These are phyloP conservation scores for Ladona fulva DNA, from an alignment of 1,140 invertebrate genomes.

Conservation along the genomic window DNA sequence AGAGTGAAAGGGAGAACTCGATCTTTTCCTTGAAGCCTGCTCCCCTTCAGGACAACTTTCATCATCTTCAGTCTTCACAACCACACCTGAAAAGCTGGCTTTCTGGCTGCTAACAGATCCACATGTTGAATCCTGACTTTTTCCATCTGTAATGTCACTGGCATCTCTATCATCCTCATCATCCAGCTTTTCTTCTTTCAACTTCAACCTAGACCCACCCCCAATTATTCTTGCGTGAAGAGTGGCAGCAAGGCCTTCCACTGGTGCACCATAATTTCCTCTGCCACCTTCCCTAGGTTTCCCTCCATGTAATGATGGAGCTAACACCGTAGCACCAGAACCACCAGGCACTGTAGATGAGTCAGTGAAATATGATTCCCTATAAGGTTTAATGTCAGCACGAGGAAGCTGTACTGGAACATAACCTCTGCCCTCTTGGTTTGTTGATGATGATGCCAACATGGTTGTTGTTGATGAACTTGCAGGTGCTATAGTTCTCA, in stretches of 20 bases:
- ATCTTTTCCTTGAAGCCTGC: neutral
- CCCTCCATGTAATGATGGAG: conserved; percentile 35
- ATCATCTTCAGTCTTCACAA: neutral
- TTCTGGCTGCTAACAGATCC: neutral
- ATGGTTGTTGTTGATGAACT: conserved; percentile 25
- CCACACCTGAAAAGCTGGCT: neutral
- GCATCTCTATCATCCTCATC: neutral
- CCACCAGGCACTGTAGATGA: conserved; percentile 39
- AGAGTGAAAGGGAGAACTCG: neutral
- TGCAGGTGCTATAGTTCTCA: conserved; percentile 1
- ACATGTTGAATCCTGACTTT: neutral
- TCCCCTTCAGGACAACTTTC: neutral
- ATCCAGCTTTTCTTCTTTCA: neutral
- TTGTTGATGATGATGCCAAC: conserved; percentile 27
- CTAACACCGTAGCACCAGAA: conserved; percentile 27
- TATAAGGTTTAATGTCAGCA: conserved; percentile 61
- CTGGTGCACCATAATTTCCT: conserved; percentile 28
- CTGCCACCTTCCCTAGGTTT: conserved; percentile 27
- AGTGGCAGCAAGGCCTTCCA: conserved; percentile 67
- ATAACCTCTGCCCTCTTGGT: conserved; percentile 39
- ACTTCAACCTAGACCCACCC: conserved; percentile 32
- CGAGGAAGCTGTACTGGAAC: conserved; percentile 52
- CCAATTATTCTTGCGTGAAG: conserved; percentile 66
- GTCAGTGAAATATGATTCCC: conserved; percentile 59
- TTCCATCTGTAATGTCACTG: neutral